Evolutionary conservation across 2,113 vertebrate genomes (phyloP), one percentile per base, ranked within the genome.

Genomic region (Chaetura pelagica): DNA sequence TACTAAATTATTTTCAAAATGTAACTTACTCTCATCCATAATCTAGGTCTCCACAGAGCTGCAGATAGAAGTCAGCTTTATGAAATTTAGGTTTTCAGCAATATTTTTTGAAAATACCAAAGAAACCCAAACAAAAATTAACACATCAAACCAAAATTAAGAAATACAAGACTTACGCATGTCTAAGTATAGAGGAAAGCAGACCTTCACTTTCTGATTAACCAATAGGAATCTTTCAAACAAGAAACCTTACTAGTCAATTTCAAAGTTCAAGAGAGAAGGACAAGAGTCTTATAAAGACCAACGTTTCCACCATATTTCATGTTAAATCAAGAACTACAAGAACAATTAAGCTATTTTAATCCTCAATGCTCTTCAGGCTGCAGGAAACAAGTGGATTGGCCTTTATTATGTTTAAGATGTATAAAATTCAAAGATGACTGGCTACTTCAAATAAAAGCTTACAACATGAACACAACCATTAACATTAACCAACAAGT

Each of bases 201-300:
- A 87, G 30, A 71, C 22, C 15, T 83, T 77, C 21, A 19, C 15
- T 49, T 81, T 76, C 67, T 66, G 17, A 22, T 55, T 85, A 84
- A 30, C 23, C n/a, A 68, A 23, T 1, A 38, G 27, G 38, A 62
- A 5, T 44, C 68, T n/a, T 82, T 52, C 46, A 68, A 78, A 51
- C 12, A 68, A 58, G 15, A 87, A 87, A 72, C 7, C 48, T 81
- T 61, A 77, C 21, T 68, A 87, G 40, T 6, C 27, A 44, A 55
- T 84, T 90, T 84, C 64, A 71, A 92, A 80, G 54, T n/a, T 84
- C 48, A 94, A 84, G 29, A 93, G 29, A 87, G 32, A 68, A 72
- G n/a, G 12, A 84, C 23, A 63, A 57, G 44, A 72, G 22, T 19
- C 49, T 68, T 67, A 46, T 8, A 42, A 72, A 81, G 18, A 90